Evolutionary conservation across 2,113 vertebrate species (phyloP), one percentile per base, ranked within the genome.

Genomic region (Regulus satrapa): DNA sequence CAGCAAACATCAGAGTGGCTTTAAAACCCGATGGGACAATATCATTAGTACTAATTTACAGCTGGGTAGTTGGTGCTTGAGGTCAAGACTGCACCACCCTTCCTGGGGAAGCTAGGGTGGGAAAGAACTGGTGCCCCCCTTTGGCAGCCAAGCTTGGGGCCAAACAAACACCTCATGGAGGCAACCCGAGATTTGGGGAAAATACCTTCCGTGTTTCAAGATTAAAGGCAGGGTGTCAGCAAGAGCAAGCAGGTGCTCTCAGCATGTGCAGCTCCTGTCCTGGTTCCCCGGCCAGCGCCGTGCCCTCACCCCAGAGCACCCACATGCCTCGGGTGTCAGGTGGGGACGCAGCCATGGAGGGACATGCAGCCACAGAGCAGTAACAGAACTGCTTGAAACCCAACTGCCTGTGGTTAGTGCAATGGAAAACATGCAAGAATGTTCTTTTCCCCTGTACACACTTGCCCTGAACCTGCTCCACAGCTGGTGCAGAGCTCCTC

Each of bases 401-500:
- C 59, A 87, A 71, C 85, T 52, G 89, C 52, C 69, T 94, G 94
- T 89, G 92, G 94, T 96, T 89, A 85, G 43, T 36, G 51, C 29
- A 55, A 75, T 87, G 92, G 95, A 93, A 95, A 93, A 89, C 21
- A 58, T 0, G 1, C 32, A 20, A 71, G 66, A 63, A 25, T 0
- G 2, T 54, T 90, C 89, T 79, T 40, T 78, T 89, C 43, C 88
- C 63, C 43, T 8, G 43, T 3, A 3, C 1, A 12, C 12, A 9
- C 36, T 85, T 26, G 3, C 80, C 69, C 68, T 8, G 18, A 69
- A 28, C 23, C 6, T 0, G 14, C 46, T 45, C 78, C 59, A 6
- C 12, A 13, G 75, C 61, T 24, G 54, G 55, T 68, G 46, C 66
- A 2, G 2, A 55, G 75, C 48, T 55, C 34, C 48, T 72, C 32